phyloP scores from a whole-genome alignment of 1,140 invertebrate species.

The Polyergus mexicanus region DNA sequence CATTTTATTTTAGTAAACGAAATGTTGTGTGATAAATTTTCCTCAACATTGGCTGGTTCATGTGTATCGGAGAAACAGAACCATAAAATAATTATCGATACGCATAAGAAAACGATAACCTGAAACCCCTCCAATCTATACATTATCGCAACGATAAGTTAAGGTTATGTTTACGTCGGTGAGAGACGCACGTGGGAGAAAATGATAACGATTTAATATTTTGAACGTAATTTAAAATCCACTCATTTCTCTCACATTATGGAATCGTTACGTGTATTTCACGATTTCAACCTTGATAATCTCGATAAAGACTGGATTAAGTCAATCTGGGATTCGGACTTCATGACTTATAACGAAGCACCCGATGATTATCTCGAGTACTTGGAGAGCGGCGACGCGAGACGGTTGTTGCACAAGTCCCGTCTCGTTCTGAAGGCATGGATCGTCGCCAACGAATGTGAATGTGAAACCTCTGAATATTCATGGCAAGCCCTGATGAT shows the following conservation, averaged over 20 bases:
- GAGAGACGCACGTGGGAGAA: neutral
- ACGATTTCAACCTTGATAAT: constrained; percentile 81
- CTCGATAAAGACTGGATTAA: constrained; percentile 86
- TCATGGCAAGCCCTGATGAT: constrained; percentile 87
- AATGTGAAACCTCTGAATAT: constrained; percentile 74
- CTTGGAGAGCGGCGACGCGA: constrained; percentile 82
- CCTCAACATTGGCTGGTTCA: neutral
- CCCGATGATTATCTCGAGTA: constrained; percentile 84
- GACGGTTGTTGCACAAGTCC: constrained; percentile 79
- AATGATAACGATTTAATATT: constrained; percentile 51
- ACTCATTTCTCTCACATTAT: constrained; percentile 66
- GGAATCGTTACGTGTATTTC: constrained; percentile 80
- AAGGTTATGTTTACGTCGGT: constrained; percentile 78
- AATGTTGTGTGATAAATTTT: constrained; percentile 53
- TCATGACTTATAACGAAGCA: constrained; percentile 84
- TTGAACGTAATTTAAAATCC: constrained; percentile 51
- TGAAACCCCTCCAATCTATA: constrained; percentile 39
- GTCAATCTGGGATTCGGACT: constrained; percentile 85
- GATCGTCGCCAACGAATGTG: constrained; percentile 71
- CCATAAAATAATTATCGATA: constrained; percentile 50
- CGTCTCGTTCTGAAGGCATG: constrained; percentile 75
- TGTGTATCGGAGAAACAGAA: constrained; percentile 7
- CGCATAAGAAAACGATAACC: constrained; percentile 68
- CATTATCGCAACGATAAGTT: constrained; percentile 68
- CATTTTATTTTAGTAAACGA: constrained; percentile 17